phyloP scores from a whole-genome alignment of 2,888 invertebrate species.

The Campoplex capitator region DNA sequence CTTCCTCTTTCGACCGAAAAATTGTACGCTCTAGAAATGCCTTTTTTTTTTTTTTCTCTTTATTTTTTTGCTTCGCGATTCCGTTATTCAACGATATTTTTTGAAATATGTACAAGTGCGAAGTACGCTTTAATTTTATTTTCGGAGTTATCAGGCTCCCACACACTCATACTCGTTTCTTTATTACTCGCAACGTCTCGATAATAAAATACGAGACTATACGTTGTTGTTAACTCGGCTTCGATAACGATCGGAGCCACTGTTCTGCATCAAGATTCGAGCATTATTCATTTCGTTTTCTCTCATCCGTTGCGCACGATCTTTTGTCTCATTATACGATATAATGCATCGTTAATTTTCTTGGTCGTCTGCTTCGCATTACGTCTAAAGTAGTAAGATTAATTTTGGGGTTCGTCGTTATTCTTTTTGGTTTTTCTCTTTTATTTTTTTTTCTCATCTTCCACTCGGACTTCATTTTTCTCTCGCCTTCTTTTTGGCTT shows the following conservation, averaged over 20 bases:
- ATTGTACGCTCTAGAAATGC: constrained; percentile 60
- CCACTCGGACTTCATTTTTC: constrained; percentile 38
- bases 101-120: constrained; percentile 49
- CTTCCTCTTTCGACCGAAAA: constrained; percentile 49
- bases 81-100: constrained; percentile 57
- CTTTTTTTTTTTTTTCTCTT: not conserved
- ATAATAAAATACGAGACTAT: constrained; percentile 75
- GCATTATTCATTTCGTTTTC: constrained; percentile 41
- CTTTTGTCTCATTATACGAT: constrained; percentile 62
- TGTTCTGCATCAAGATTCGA: constrained; percentile 58
- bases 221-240: constrained; percentile 38
- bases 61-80: constrained; percentile 45
- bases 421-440: constrained; percentile 38
- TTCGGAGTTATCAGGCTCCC: constrained; percentile 40
- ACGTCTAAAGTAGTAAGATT: constrained; percentile 68
- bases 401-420: constrained; percentile 65
- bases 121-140: constrained; percentile 34
- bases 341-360: constrained; percentile 70
- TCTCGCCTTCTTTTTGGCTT: not conserved
- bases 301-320: constrained; percentile 32
- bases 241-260: constrained; percentile 42
- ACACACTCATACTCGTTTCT: constrained; percentile 34
- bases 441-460: constrained; percentile 29
- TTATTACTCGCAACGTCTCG: constrained; percentile 25
- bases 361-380: constrained; percentile 74